phyloP scores from a whole-genome alignment of 2,797 vertebrate species.

The Gymnoscopelus braueri region DNA sequence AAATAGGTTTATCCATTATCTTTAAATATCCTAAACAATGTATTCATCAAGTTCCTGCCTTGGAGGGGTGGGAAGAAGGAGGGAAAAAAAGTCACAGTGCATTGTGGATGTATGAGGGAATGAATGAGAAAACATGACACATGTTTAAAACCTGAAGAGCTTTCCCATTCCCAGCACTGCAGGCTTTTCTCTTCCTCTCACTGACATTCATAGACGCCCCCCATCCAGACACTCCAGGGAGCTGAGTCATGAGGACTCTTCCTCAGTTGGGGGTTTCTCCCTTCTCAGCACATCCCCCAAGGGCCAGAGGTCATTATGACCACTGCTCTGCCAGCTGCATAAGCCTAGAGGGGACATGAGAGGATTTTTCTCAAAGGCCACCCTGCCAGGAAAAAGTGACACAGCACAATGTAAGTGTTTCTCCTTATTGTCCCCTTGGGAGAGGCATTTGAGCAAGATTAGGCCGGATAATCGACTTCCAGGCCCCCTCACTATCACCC shows the following conservation, averaged over 20 bases:
- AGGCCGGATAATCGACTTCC: slow-evolving; percentile 22
- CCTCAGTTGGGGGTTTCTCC: slow-evolving; percentile 28
- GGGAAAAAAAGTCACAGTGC: neutral
- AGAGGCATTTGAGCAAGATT: slow-evolving; percentile 8
- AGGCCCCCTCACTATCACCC: slow-evolving; percentile 34
- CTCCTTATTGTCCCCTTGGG: slow-evolving; percentile 33
- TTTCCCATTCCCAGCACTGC: slow-evolving; percentile 55
- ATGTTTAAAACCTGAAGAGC: slow-evolving; percentile 12
- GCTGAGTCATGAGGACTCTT: slow-evolving; percentile 65
- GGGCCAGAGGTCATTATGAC: slow-evolving; percentile 52
- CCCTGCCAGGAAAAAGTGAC: slow-evolving; percentile 56
- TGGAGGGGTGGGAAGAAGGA: neutral
- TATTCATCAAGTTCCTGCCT: slow-evolving; percentile 24
- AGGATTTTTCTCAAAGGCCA: slow-evolving; percentile 47
- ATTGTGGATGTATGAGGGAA: neutral
- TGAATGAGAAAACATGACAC: slow-evolving; percentile 28
- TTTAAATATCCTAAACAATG: slow-evolving; percentile 7
- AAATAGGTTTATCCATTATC: neutral
- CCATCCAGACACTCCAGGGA: slow-evolving; percentile 37
- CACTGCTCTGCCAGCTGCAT: slow-evolving; percentile 57
- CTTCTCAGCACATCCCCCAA: neutral
- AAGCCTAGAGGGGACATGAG: slow-evolving; percentile 35
- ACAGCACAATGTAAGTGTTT: slow-evolving; percentile 45
- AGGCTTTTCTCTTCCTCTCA: slow-evolving; percentile 20
- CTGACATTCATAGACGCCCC: slow-evolving; percentile 51